Conservation (phyloP, 2,113 vertebrate genomes). For the Sinocyclocheilus anshuiensis region DNA sequence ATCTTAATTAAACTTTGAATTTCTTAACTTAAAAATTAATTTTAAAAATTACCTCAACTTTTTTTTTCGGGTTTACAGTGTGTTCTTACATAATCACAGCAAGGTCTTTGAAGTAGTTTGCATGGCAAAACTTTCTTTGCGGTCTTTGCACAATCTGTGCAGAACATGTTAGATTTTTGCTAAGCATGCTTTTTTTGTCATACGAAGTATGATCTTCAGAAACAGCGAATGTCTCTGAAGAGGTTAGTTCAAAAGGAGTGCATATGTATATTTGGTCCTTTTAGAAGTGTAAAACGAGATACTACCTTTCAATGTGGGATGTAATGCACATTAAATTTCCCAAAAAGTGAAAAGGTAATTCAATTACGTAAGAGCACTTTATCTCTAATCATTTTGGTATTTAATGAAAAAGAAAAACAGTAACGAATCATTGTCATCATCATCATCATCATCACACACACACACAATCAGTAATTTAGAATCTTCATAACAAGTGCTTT, state of each 20-base stretch:
- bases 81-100: neutral
- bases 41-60: neutral
- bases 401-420: neutral
- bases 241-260: neutral
- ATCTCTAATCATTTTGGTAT: neutral
- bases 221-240: neutral
- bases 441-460: too few species aligned
- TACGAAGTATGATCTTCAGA: conserved; percentile 15
- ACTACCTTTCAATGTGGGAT: neutral
- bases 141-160: conserved; percentile 6
- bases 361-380: conserved; percentile 15
- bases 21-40: neutral
- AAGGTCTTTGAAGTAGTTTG: neutral
- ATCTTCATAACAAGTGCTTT: conserved; percentile 99
- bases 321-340: neutral
- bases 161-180: neutral
- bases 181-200: neutral
- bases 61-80: neutral
- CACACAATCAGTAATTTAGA: conserved; percentile 90
- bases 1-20: neutral
- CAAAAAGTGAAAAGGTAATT: neutral
- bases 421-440: too few species aligned
- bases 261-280: neutral
- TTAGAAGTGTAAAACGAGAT: neutral
- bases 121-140: conserved; percentile 16